A percentile compares a stretch with the other conserved stretches of the same genome.
Evolutionary conservation across 2,113 vertebrate species (phyloP).

Genomic region (Oreochromis niloticus): DNA sequence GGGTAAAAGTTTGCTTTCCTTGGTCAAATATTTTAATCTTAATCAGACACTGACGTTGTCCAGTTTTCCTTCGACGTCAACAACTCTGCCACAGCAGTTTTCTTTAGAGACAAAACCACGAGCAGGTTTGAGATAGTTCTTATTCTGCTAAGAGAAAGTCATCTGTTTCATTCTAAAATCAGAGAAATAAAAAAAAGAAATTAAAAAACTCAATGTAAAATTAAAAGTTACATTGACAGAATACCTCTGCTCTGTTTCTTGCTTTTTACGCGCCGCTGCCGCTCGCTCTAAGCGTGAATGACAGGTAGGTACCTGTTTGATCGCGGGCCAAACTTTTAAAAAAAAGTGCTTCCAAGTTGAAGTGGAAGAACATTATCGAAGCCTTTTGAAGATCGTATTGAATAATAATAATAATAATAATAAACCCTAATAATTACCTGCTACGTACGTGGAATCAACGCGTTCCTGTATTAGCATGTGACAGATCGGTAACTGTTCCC

Average conservation of each 20-base stretch:
- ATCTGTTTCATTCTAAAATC: background rate
- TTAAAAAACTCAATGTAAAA: background rate
- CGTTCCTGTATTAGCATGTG: background rate
- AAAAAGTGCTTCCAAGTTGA: background rate
- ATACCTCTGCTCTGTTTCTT: background rate
- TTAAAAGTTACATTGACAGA: background rate
- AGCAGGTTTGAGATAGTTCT: background rate
- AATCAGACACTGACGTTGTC: background rate
- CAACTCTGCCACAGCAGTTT: background rate
- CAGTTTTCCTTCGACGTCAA: background rate
- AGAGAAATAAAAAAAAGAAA: background rate
- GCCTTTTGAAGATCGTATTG: background rate
- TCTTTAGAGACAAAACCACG: background rate
- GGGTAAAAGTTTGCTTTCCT: background rate
- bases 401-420: background rate
- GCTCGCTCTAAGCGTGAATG: background rate
- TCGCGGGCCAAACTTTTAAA: background rate
- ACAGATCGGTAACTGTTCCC: background rate
- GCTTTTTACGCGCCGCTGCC: background rate
- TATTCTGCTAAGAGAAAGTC: background rate
- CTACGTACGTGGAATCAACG: background rate
- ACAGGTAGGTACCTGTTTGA: constrained; percentile 2
- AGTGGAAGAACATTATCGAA: background rate
- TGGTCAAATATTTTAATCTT: background rate
- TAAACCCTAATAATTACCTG: background rate